A percentile compares a stretch with the other conserved stretches of the same genome.
phyloP scores from a whole-genome alignment of 1,140 invertebrate genomes.

The Xylocopa sonorina region DNA sequence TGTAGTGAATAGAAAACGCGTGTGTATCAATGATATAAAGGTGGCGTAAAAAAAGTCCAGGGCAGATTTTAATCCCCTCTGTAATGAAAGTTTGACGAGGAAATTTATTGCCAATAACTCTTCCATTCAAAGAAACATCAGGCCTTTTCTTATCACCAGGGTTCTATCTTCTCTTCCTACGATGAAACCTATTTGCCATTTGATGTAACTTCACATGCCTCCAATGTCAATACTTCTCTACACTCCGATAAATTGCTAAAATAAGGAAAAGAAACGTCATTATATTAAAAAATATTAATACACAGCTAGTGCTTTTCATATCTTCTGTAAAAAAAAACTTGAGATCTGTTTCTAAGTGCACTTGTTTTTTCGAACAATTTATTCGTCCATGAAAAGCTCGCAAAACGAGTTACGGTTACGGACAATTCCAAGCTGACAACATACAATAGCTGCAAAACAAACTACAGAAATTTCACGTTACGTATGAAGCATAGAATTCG shows the following conservation, averaged over 20 bases:
- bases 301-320: too few relatives aligned
- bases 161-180: background rate
- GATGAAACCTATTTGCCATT: background rate
- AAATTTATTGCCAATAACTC: background rate
- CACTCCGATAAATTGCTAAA: background rate
- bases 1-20: too few relatives aligned
- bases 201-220: background rate
- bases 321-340: background rate
- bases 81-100: conserved; percentile 1
- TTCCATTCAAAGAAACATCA: background rate
- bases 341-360: too few relatives aligned
- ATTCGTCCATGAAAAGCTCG: too few relatives aligned
- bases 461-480: too few relatives aligned
- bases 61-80: background rate
- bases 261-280: too few relatives aligned
- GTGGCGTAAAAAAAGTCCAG: background rate
- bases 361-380: too few relatives aligned
- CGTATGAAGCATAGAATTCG: too few relatives aligned
- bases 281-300: too few relatives aligned
- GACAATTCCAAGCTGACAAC: too few relatives aligned
- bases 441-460: too few relatives aligned
- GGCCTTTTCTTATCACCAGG: background rate
- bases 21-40: background rate
- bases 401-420: too few relatives aligned
- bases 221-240: background rate